phyloP scores from a whole-genome alignment of 2,113 vertebrate genomes.

The Bettongia penicillata region DNA sequence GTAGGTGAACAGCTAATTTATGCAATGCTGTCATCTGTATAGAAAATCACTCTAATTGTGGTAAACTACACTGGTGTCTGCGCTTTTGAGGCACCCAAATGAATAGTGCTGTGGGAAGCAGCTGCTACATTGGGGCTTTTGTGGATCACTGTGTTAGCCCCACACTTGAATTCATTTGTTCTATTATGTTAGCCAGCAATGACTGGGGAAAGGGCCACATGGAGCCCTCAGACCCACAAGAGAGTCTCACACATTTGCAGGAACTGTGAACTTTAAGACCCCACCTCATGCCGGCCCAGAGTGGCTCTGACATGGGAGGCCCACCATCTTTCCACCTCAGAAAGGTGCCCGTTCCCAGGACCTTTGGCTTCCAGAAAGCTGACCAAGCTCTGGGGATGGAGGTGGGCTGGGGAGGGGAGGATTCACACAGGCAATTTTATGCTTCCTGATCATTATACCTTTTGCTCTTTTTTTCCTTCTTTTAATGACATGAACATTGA shows the following conservation, averaged over 20 bases:
- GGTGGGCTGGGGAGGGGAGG: background rate
- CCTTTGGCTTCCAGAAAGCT: background rate
- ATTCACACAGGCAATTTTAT: constrained; percentile 13
- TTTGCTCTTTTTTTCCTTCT: background rate
- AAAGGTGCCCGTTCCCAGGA: background rate
- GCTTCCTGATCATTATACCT: constrained; percentile 22
- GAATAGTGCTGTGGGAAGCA: constrained; percentile 16
- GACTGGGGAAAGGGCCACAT: background rate
- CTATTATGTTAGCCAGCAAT: background rate
- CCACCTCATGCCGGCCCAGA: background rate
- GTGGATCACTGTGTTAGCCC: constrained; percentile 11
- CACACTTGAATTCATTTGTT: constrained; percentile 28
- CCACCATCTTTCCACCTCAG: background rate
- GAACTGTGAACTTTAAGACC: constrained; percentile 11
- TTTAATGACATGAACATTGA: constrained; percentile 8
- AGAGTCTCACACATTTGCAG: background rate
- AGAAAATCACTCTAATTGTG: constrained; percentile 45
- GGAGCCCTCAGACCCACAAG: constrained; percentile 15
- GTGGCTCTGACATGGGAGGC: background rate
- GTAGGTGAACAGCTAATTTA: constrained; percentile 40
- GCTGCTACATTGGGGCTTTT: constrained; percentile 3
- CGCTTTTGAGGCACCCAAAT: constrained; percentile 36
- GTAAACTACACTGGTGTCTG: constrained; percentile 8
- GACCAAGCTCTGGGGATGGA: background rate
- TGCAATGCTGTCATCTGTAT: background rate